Conservation (phyloP, 2,113 vertebrate species). For the Sander lucioperca region DNA sequence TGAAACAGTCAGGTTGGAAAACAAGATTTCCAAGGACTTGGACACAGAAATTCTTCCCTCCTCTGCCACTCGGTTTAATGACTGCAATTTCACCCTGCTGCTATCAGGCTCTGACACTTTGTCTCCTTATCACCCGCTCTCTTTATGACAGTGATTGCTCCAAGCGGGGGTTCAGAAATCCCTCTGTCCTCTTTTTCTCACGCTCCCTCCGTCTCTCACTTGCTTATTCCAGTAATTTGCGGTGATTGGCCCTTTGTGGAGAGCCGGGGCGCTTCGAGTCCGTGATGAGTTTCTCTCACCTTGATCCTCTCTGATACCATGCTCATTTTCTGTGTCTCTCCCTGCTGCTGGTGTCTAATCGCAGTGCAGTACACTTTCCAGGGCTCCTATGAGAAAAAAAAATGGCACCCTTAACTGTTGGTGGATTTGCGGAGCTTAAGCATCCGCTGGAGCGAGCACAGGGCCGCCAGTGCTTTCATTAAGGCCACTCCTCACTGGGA, state of each 20-base stretch:
- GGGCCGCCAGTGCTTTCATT: conserved; percentile 5
- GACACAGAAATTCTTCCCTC: background rate
- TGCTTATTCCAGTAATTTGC: conserved; percentile 41
- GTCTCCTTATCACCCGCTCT: conserved; percentile 2
- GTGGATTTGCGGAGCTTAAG: conserved; percentile 40
- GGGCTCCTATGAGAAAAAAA: background rate
- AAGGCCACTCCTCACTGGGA: background rate
- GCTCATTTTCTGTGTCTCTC: conserved; percentile 35
- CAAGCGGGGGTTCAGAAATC: conserved; percentile 13
- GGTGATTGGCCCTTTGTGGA: conserved; percentile 35
- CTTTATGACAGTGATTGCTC: conserved; percentile 32
- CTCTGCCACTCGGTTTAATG: conserved; percentile 17
- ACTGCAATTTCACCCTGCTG: conserved; percentile 21
- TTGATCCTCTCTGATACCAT: conserved; percentile 30
- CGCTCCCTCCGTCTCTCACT: conserved; percentile 14
- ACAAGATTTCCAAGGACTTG: background rate
- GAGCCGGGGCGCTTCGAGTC: background rate
- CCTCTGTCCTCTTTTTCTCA: conserved; percentile 39
- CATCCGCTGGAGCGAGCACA: background rate
- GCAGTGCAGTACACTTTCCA: background rate
- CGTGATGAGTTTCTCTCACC: conserved; percentile 46
- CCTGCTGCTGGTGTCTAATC: conserved; percentile 12
- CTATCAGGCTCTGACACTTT: conserved; percentile 1
- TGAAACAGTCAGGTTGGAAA: too few species aligned
- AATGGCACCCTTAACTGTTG: background rate